These are phyloP conservation scores for Elysia crispata DNA, from an alignment of 2,888 invertebrate species.

Conservation along the genomic window DNA sequence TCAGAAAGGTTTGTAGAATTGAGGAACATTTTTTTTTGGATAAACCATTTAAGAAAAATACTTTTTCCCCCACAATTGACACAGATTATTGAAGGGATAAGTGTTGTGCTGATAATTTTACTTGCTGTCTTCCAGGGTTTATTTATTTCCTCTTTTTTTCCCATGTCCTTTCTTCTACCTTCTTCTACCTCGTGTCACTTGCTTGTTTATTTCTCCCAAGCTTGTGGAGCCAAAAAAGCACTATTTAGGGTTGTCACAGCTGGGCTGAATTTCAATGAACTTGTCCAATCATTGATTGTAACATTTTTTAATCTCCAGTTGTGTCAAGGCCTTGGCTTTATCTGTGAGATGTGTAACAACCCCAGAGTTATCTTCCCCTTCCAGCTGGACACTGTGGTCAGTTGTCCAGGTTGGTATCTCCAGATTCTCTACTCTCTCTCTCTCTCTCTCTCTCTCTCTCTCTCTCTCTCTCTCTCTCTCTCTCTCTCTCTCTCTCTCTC, in stretches of 20 bases:
- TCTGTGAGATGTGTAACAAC: conserved; percentile 75
- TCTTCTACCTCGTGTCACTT: background rate
- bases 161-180: background rate
- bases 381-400: conserved; percentile 69
- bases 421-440: background rate
- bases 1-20: no score
- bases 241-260: no score
- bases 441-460: background rate
- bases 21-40: no score
- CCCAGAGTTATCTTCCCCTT: conserved; percentile 75
- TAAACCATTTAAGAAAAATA: no score
- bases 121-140: no score
- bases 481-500: background rate
- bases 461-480: background rate
- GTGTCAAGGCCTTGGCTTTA: conserved; percentile 75
- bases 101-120: no score
- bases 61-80: no score
- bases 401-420: conserved; percentile 67
- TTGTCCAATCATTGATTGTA: no score
- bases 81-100: no score
- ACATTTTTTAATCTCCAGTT: conserved; percentile 60
- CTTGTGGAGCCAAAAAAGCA: background rate
- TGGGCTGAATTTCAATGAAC: no score
- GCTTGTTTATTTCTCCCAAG: background rate
- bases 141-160: no score